phyloP scores from a whole-genome alignment of 1,140 invertebrate species.

The Sycophaga agraensis region DNA sequence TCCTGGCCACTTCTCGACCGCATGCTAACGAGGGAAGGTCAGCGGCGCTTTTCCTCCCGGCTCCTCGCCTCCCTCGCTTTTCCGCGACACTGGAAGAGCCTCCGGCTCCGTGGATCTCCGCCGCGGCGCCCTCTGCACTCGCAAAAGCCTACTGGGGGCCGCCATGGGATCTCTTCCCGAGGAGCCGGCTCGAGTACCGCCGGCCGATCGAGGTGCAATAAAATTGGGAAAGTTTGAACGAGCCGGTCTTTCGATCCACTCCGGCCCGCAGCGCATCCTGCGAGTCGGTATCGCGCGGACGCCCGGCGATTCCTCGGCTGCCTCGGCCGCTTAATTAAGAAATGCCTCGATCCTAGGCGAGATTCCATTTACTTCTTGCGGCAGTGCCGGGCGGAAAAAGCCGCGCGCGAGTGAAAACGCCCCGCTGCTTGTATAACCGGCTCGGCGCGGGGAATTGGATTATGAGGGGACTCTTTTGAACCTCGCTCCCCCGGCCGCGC shows the following conservation, averaged over 20 bases:
- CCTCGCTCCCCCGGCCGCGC: too few relatives aligned
- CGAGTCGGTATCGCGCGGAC: too few relatives aligned
- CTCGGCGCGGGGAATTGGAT: constrained; percentile 23
- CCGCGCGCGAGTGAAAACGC: constrained; percentile 22
- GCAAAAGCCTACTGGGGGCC: too few relatives aligned
- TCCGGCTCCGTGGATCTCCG: too few relatives aligned
- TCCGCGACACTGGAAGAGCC: not conserved
- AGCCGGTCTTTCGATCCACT: too few relatives aligned
- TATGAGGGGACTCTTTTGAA: constrained; percentile 29
- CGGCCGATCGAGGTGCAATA: too few relatives aligned
- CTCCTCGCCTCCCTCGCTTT: not conserved
- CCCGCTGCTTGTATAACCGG: too few relatives aligned
- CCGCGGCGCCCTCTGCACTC: too few relatives aligned
- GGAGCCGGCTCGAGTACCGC: too few relatives aligned
- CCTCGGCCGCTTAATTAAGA: constrained; percentile 39
- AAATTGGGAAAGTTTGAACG: too few relatives aligned
- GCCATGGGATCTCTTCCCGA: too few relatives aligned
- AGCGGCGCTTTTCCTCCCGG: not conserved
- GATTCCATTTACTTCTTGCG: constrained; percentile 33
- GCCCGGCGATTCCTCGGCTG: not conserved
- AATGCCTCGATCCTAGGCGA: constrained; percentile 37
- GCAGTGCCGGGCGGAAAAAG: not conserved
- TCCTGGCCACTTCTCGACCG: not conserved
- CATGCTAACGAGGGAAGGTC: constrained; percentile 13
- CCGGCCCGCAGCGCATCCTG: too few relatives aligned